phyloP scores from a whole-genome alignment of 1,140 invertebrate genomes.

The Hestina assimilis region DNA sequence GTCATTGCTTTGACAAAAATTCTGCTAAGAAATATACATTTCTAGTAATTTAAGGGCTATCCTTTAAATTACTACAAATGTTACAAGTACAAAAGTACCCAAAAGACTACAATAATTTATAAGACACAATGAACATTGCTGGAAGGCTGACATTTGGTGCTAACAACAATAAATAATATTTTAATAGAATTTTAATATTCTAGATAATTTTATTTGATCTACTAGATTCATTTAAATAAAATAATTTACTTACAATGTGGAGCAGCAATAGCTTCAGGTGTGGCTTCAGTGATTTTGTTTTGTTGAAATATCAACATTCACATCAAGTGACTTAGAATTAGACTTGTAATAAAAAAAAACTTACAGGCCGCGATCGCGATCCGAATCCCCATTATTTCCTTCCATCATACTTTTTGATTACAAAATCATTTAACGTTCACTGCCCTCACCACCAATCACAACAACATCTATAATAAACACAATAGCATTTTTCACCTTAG shows the following conservation, averaged over 20 bases:
- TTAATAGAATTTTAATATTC: background rate
- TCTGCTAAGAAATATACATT: no score
- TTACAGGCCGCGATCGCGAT: slow-evolving; percentile 34
- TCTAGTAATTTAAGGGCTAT: no score
- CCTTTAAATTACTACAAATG: no score
- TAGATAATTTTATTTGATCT: background rate
- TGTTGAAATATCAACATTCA: background rate
- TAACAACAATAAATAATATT: no score
- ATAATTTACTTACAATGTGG: slow-evolving; percentile 3
- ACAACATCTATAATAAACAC: no score
- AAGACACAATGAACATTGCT: no score
- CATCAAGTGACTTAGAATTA: no score
- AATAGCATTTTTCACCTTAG: no score
- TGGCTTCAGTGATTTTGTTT: background rate
- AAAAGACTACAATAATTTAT: no score
- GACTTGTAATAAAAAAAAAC: slow-evolving; percentile 21
- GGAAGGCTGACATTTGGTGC: no score
- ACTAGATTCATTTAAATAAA: background rate
- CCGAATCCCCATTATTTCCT: slow-evolving; percentile 37
- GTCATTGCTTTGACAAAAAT: no score
- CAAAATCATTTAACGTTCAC: slow-evolving; percentile 22
- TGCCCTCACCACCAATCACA: slow-evolving; percentile 9
- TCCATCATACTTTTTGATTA: slow-evolving; percentile 37
- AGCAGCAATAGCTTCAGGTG: slow-evolving; percentile 5
- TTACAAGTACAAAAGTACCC: no score